Conservation (phyloP, 2,888 invertebrate genomes). For the Limnephilus rhombicus region DNA sequence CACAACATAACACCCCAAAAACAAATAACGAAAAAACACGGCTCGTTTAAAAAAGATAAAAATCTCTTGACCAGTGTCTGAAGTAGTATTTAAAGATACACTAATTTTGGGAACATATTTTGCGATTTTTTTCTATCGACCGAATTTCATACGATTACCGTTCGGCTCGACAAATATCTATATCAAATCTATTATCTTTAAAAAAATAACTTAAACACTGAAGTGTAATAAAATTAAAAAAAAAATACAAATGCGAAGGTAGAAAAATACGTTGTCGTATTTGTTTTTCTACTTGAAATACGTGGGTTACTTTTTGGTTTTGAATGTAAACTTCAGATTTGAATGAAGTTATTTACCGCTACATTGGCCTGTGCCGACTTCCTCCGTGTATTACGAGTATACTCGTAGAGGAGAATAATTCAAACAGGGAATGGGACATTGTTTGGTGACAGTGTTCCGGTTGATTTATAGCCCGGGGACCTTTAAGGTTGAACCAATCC, state of each 20-base stretch:
- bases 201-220: no score
- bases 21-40: no score
- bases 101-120: no score
- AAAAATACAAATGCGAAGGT: not conserved
- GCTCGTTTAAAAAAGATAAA: no score
- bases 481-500: constrained; percentile 31
- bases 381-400: not conserved
- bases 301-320: not conserved
- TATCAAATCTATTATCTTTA: no score
- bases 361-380: not conserved
- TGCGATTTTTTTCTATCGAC: no score
- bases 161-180: no score
- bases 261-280: not conserved
- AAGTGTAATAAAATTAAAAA: no score
- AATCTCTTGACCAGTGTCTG: no score
- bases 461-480: constrained; percentile 44
- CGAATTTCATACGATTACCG: no score
- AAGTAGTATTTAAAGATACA: no score
- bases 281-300: not conserved
- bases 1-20: no score
- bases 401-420: constrained; percentile 1
- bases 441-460: constrained; percentile 34
- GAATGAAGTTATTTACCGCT: not conserved
- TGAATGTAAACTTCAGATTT: not conserved
- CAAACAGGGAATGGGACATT: constrained; percentile 17